Evolutionary conservation across 2,888 invertebrate species (phyloP).

Genomic region (Phoenoteleia sp.): DNA sequence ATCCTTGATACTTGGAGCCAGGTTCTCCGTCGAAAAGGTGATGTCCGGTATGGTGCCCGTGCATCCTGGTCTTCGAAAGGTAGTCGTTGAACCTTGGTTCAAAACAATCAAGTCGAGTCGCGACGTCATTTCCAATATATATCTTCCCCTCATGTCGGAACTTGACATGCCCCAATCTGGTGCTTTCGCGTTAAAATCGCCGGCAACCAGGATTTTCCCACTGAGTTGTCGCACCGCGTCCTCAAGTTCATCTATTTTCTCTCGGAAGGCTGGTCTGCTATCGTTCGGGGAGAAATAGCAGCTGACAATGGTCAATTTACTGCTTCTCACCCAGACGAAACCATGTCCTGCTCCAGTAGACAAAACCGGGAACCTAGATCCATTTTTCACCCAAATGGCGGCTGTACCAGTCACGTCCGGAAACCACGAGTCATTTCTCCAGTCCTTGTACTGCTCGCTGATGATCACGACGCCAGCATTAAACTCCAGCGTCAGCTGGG

Average conservation of each 20-base stretch:
- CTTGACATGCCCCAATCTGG: not conserved
- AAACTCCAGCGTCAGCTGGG: conserved; percentile 29
- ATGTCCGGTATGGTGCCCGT: not conserved
- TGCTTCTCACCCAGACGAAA: not conserved
- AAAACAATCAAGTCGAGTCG: too few species aligned
- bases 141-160: too few species aligned
- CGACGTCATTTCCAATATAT: too few species aligned
- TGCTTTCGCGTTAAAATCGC: not conserved
- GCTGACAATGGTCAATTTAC: not conserved
- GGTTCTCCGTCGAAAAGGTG: not conserved
- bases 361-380: not conserved
- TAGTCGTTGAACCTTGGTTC: not conserved
- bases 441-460: conserved; percentile 59
- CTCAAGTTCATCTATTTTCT: not conserved
- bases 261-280: not conserved
- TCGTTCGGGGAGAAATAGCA: not conserved
- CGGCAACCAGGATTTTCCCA: not conserved
- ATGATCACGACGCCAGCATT: conserved; percentile 47
- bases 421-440: not conserved
- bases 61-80: not conserved
- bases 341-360: not conserved
- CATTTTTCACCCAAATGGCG: not conserved
- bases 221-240: not conserved
- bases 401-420: not conserved
- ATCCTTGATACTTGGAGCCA: not conserved